Evolutionary conservation across 2,797 vertebrate species (phyloP).

Genomic region (Lerista edwardsae): DNA sequence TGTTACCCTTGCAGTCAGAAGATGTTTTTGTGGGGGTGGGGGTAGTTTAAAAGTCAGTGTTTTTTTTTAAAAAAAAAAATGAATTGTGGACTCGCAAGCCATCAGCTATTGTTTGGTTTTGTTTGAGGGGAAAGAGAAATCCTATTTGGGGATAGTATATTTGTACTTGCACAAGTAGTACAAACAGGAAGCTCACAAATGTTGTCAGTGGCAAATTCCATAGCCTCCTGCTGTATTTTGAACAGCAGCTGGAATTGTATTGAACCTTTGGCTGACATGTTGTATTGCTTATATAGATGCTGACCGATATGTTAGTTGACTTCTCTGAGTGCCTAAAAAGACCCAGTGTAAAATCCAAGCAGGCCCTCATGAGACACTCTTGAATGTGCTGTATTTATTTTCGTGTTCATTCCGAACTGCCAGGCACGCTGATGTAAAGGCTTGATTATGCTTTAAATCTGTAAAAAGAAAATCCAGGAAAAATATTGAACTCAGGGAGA

Average conservation of each 20-base stretch:
- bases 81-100: neutral
- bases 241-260: neutral
- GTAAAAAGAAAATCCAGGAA: slow-evolving; percentile 38
- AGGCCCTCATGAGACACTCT: neutral
- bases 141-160: neutral
- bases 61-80: neutral
- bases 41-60: neutral
- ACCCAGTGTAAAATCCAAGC: neutral
- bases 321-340: neutral
- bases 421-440: slow-evolving; percentile 34
- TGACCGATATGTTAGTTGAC: neutral
- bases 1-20: neutral
- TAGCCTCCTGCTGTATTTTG: neutral
- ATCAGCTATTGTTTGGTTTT: neutral
- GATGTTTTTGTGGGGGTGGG: neutral
- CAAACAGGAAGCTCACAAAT: neutral
- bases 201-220: neutral
- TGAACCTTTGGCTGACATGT: neutral
- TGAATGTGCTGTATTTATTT: neutral
- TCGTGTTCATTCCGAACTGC: slow-evolving; percentile 12
- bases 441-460: slow-evolving; percentile 51
- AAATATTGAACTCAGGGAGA: slow-evolving; percentile 26
- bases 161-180: neutral
- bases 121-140: neutral
- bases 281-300: neutral